Evolutionary conservation across 1,140 invertebrate species (phyloP), one percentile per base, ranked within the genome.

Genomic region (Zaprionus africanus): DNA sequence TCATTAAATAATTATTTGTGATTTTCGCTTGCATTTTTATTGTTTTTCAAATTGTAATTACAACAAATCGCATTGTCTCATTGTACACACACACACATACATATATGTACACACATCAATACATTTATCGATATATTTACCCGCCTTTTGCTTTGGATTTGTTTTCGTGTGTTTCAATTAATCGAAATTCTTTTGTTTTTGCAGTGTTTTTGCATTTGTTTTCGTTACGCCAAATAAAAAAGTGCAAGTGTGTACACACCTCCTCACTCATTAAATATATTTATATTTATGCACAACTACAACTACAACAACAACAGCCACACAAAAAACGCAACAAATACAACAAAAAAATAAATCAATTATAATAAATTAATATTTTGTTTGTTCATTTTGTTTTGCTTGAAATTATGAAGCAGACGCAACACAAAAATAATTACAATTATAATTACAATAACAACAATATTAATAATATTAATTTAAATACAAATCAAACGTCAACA

Each of bases 341-440:
- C 31, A 34, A 34, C 31, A 34, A 62, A 34, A 22, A 12, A 51
- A 53, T 34, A 34, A 56, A 57, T 56, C n/a, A 56, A 41, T 74
- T 65, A 53, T 34, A 34, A 62, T 12, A 51, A 19, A 65, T 34
- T 36, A 60, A 66, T 67, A 74, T 34, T 62, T 62, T 41, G 15
- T 66, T 71, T 60, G 36, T 43, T 72, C 12, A 56, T 76, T 41
- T 77, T 51, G 36, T 78, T 77, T 66, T 72, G 49, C 49, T 61
- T 67, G 36, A 76, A 77, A 79, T 71, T 79, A 79, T 80, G 75
- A 80, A 80, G 78, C 78, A 80, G 69, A 80, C 75, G 64, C 78
- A 80, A 77, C 60, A 78, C 68, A 78, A 77, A 73, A 68, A 76
- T 68, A 79, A 74, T 65, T 71, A 82, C 56, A 72, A 81, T 58